Evolutionary conservation across 1,140 invertebrate species (phyloP).

Genomic region (Fopius arisanus): DNA sequence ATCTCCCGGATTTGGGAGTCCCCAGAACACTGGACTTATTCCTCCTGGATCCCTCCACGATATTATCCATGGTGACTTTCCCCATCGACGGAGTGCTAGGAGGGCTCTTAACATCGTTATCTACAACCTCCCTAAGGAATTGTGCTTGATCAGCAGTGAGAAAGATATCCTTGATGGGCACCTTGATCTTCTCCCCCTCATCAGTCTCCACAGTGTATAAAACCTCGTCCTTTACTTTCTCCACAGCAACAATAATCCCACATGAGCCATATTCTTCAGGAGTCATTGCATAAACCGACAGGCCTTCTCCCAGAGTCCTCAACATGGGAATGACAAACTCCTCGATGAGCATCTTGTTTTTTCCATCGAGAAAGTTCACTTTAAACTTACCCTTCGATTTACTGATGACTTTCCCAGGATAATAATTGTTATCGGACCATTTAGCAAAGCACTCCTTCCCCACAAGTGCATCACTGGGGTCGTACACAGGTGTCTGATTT

Average conservation of each 20-base stretch:
- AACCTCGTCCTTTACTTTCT: slow-evolving; percentile 34
- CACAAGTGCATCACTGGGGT: slow-evolving; percentile 43
- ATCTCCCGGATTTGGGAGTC: slow-evolving; percentile 34
- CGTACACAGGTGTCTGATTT: slow-evolving; percentile 20
- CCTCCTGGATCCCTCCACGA: slow-evolving; percentile 51
- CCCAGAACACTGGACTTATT: slow-evolving; percentile 31
- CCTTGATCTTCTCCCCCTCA: slow-evolving; percentile 43
- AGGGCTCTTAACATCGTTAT: slow-evolving; percentile 34
- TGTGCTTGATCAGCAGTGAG: slow-evolving; percentile 52
- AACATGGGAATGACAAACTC: slow-evolving; percentile 67
- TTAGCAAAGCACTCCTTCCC: slow-evolving; percentile 69
- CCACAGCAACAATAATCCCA: slow-evolving; percentile 47
- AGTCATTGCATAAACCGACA: slow-evolving; percentile 52
- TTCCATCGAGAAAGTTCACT: slow-evolving; percentile 70
- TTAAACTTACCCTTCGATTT: slow-evolving; percentile 68
- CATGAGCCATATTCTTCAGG: slow-evolving; percentile 45
- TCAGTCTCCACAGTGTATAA: slow-evolving; percentile 48
- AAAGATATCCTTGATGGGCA: slow-evolving; percentile 50
- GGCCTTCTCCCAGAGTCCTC: slow-evolving; percentile 41
- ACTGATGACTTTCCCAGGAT: slow-evolving; percentile 66
- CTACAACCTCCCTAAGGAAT: slow-evolving; percentile 46
- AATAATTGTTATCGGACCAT: slow-evolving; percentile 72
- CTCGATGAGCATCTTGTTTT: slow-evolving; percentile 66
- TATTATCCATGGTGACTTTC: slow-evolving; percentile 52
- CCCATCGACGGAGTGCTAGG: slow-evolving; percentile 49